Base-by-base conservation (phyloP, 2,113 vertebrate genomes). In the Neoarius graeffei region DNA sequence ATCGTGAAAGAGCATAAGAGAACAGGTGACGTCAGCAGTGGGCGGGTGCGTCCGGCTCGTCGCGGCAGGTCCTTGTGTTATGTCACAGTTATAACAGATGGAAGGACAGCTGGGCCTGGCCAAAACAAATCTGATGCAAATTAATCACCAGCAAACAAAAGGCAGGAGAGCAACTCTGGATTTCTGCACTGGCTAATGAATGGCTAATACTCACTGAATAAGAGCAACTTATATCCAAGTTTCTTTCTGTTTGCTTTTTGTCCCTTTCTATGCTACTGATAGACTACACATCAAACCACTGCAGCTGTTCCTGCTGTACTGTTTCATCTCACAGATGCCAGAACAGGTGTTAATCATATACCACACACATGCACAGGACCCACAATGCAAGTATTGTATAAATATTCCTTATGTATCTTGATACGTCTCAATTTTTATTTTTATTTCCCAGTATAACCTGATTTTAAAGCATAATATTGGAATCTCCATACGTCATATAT, bases 131-230 rank as follows among this genome's bases (percentile, higher is more conserved):
- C 91, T 88, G 54, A 93, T 84, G 90, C 87, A 86, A 93, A 94
- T 93, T 85, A 93, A 94, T 94, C 91, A 92, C 91, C 89, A 91
- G 88, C 91, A 94, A 94, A 94, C 91, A 94, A 91, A 42, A 62
- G 89, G 76, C 69, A 89, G 83, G 79, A 87, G 67, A 86, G 89
- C 80, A 88, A 86, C 87, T 89, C 79, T 52, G 79, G 52, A 89
- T 91, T 86, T 90, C 60, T 56, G 25, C 67, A 59, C 57, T 54
- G 71, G 48, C 85, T 77, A 89, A 86, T 57, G 83, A 85, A 62
- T 57, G n/a, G 13, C 77, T 64, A n/a, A 48, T 42, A 64, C 62
- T 76, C 62, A 83, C 60, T 54, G 64, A 48, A 71, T 67, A 76
- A 76, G 20, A 83, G 85, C 83, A 81, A 56, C 62, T 74, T 25